These are phyloP conservation scores for Tricholauxania praeusta DNA, from an alignment of 2,888 invertebrate species.

Conservation along the genomic window DNA sequence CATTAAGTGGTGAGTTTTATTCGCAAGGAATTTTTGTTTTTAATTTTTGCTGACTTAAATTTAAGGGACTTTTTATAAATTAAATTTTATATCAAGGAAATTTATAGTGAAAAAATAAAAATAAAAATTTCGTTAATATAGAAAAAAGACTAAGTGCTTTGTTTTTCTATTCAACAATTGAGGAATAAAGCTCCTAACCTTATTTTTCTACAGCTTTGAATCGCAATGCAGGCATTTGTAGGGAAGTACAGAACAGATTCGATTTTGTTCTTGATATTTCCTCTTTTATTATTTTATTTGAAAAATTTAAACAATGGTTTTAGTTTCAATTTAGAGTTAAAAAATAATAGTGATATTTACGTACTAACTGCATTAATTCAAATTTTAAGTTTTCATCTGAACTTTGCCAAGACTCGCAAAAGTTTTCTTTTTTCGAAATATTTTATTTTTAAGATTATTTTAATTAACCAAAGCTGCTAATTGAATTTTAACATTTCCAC, in stretches of 20 bases:
- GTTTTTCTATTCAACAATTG: no score
- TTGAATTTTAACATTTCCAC: not conserved
- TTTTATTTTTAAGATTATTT: not conserved
- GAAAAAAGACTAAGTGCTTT: no score
- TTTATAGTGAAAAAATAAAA: not conserved
- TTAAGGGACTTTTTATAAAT: not conserved
- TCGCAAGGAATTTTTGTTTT: not conserved
- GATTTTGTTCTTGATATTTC: no score
- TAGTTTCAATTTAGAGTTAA: no score
- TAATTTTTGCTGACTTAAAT: not conserved
- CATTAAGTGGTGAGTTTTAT: not conserved
- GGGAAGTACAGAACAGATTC: no score
- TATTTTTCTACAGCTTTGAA: no score
- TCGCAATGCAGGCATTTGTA: no score
- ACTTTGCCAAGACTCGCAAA: not conserved
- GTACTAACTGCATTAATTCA: not conserved
- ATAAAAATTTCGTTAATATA: no score
- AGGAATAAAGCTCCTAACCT: no score
- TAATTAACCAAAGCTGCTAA: constrained; percentile 2
- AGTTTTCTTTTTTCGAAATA: not conserved
- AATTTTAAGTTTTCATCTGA: not conserved
- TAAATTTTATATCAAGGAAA: not conserved
- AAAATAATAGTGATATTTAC: not conserved
- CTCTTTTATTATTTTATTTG: no score
- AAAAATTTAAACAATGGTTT: no score